phyloP scores from a whole-genome alignment of 2,797 vertebrate genomes.

The Rallus crepitans region DNA sequence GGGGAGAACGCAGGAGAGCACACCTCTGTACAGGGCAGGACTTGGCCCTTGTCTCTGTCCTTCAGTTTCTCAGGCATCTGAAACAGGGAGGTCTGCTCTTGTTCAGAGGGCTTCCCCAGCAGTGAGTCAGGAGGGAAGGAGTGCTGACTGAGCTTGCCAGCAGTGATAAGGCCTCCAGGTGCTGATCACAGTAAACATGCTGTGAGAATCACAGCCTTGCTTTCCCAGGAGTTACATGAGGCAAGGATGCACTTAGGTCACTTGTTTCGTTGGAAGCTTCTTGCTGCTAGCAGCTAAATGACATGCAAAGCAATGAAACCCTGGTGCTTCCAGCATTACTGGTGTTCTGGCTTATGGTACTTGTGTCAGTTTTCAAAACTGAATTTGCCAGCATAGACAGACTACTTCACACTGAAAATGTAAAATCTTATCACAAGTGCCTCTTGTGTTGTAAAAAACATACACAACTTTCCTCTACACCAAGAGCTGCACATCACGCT shows the following conservation, averaged over 20 bases:
- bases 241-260: not conserved
- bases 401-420: not conserved
- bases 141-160: not conserved
- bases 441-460: not conserved
- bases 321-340: not conserved
- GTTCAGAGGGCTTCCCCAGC: not conserved
- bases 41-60: not conserved
- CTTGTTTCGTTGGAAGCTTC: not conserved
- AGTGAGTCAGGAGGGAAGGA: not conserved
- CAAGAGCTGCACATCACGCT: not conserved
- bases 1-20: not conserved
- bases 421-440: not conserved
- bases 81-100: not conserved
- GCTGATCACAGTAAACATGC: not conserved
- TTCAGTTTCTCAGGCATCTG: not conserved
- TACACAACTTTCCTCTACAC: not conserved
- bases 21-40: not conserved
- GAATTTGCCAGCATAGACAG: not conserved
- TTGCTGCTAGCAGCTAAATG: not conserved
- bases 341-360: not conserved
- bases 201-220: not conserved
- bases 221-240: not conserved
- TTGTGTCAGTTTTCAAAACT: not conserved
- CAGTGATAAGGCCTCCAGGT: conserved; percentile 17
- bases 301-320: not conserved